These are phyloP conservation scores for Orbicella faveolata DNA, from an alignment of 64 coral and sea anemone genomes.

Conservation along the genomic window DNA sequence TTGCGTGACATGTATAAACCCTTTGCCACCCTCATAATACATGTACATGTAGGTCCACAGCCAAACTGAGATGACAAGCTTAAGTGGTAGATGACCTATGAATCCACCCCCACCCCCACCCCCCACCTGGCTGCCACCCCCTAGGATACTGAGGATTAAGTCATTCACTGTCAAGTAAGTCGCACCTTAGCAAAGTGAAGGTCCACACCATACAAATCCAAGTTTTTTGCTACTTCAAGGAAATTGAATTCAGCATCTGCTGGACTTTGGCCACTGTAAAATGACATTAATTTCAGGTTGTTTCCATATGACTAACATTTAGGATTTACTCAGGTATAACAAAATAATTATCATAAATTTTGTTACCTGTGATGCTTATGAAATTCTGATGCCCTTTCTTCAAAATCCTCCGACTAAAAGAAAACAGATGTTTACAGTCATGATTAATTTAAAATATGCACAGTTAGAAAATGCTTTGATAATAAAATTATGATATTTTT, in stretches of 20 bases:
- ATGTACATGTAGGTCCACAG: too few species aligned
- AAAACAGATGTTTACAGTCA: neutral
- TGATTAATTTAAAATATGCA: too few species aligned
- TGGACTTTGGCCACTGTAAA: conserved; percentile 78
- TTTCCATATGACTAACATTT: neutral
- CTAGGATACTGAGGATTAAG: too few species aligned
- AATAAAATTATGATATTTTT: too few species aligned
- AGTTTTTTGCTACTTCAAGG: conserved; percentile 87
- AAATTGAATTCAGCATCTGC: conserved; percentile 95
- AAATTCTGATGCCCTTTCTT: conserved; percentile 89
- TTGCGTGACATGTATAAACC: too few species aligned
- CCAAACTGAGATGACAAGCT: too few species aligned
- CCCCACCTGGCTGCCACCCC: too few species aligned
- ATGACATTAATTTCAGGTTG: neutral
- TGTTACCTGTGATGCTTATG: conserved; percentile 90
- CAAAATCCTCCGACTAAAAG: conserved; percentile 92
- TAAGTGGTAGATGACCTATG: too few species aligned
- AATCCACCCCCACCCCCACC: too few species aligned
- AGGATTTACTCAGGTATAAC: neutral
- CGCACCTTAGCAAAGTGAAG: conserved; percentile 92
- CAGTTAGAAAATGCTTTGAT: too few species aligned
- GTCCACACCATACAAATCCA: conserved; percentile 90
- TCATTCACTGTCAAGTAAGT: neutral
- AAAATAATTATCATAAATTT: neutral
- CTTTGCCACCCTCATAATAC: too few species aligned